These are phyloP conservation scores for Salpingus planirostris DNA, from an alignment of 2,888 invertebrate species.

Conservation along the genomic window DNA sequence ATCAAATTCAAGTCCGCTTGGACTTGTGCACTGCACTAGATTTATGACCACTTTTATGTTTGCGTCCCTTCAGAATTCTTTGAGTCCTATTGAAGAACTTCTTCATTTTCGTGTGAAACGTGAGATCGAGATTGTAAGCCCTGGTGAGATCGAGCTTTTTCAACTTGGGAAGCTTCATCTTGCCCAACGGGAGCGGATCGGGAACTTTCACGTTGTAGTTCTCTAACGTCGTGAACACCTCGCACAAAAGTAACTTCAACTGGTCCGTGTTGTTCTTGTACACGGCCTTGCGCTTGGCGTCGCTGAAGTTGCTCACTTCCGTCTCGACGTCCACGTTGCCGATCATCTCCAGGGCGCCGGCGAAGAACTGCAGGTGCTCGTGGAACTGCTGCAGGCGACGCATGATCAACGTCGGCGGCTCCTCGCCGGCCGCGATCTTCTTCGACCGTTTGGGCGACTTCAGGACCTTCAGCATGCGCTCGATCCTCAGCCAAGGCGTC, in stretches of 20 bases:
- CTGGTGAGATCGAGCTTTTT: slow-evolving; percentile 40
- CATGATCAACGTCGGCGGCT: no score
- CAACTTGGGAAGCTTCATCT: slow-evolving; percentile 40
- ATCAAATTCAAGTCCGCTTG: no score
- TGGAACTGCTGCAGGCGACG: slow-evolving; percentile 54
- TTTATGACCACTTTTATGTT: no score
- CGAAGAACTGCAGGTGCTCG: slow-evolving; percentile 45
- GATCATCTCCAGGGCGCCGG: slow-evolving; percentile 44
- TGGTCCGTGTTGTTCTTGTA: slow-evolving; percentile 40
- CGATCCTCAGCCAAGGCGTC: slow-evolving; percentile 6
- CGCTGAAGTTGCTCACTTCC: slow-evolving; percentile 18
- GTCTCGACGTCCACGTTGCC: slow-evolving; percentile 38
- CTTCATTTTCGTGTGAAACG: slow-evolving; percentile 51
- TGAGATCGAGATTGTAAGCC: slow-evolving; percentile 52
- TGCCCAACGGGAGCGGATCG: slow-evolving; percentile 37
- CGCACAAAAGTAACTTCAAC: slow-evolving; percentile 46
- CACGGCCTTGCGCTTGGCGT: slow-evolving; percentile 38
- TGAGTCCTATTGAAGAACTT: slow-evolving; percentile 43
- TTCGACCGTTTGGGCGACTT: no score
- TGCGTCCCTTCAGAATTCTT: no score
- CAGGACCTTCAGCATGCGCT: slow-evolving; percentile 3
- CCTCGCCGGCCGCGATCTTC: no score
- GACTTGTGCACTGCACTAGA: no score
- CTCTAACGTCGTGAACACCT: slow-evolving; percentile 42
- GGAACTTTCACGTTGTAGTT: slow-evolving; percentile 40